Evolutionary conservation across 2,888 invertebrate species (phyloP), one percentile per base, ranked within the genome.

Genomic region (Ennomos quercinarius): DNA sequence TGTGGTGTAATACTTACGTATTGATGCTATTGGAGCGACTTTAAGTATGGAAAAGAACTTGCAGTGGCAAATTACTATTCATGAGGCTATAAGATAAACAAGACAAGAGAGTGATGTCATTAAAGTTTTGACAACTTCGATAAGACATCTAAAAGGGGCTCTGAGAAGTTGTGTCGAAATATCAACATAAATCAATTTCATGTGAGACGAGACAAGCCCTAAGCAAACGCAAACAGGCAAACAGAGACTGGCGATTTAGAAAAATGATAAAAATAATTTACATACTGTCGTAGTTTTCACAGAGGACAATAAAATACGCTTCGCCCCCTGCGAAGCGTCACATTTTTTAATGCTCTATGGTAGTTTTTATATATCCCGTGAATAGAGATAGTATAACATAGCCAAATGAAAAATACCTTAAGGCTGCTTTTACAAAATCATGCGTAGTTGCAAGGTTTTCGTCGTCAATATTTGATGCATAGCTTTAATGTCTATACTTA

Each of bases 221-320:
- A 84, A 86, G 78, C 81, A 89, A 89, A 89, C 87, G 74, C 70
- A 73, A 78, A 76, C 73, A 81, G 76, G 70, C 81, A 88, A 87
- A 89, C 87, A 87, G 69, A 73, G 77, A 79, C 77, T 1, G 13
- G 17, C 27, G 6, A 39, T 78, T 81, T 78, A 77, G 72, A 79
- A 76, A 76, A 76, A 81, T 78, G 79, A 77, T 76, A 73, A 76
- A 3, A 37, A 2, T 5, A 17, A 10, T 39, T 63, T 65, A 62
- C 71, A 75, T 76, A 77, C 73, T 76, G 61, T n/a, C n/a, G n/a
- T n/a, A n/a, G n/a, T n/a, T n/a, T n/a, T n/a, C n/a, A n/a, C n/a
- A n/a, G n/a, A n/a, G n/a, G n/a, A n/a, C n/a, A n/a, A n/a, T n/a
- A n/a, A n/a, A n/a, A n/a, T n/a, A n/a, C n/a, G n/a, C n/a, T n/a